Evolutionary conservation across 2,797 vertebrate species (phyloP).

Genomic region (Delichon dasypus): DNA sequence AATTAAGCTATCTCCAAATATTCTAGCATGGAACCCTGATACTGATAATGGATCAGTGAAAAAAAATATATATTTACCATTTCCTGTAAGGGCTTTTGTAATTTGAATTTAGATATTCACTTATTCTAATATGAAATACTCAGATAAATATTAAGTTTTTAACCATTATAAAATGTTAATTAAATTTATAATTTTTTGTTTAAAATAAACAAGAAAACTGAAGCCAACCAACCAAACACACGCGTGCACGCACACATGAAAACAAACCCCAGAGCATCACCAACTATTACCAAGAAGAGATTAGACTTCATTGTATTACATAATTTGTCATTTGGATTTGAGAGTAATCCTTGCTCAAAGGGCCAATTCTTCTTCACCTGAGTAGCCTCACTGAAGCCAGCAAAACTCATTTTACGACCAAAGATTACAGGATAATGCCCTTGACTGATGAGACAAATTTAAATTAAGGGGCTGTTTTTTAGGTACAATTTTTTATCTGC

Average conservation of each 20-base stretch:
- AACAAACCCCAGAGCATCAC: background rate
- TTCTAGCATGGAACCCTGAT: conserved; percentile 9
- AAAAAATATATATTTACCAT: conserved; percentile 35
- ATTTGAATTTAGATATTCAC: conserved; percentile 17
- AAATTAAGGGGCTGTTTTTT: conserved; percentile 22
- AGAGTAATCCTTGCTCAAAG: conserved; percentile 17
- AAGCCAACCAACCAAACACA: background rate
- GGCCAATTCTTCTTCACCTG: conserved; percentile 35
- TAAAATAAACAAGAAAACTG: background rate
- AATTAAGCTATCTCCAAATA: conserved; percentile 45
- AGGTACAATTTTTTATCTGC: conserved; percentile 20
- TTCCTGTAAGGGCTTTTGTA: background rate
- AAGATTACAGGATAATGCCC: conserved; percentile 3
- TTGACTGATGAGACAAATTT: conserved; percentile 42
- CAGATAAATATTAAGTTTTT: background rate
- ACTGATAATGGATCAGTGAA: conserved; percentile 11
- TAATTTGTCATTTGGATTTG: conserved; percentile 24
- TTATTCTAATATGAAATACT: background rate
- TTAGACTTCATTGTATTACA: background rate
- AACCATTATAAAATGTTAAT: background rate
- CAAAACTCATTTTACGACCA: conserved; percentile 47
- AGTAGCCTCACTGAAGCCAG: conserved; percentile 4
- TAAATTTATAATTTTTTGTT: background rate
- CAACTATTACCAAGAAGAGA: conserved; percentile 14
- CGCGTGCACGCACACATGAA: rapidly evolving